These are phyloP conservation scores for Pemphredon lugubris DNA, from an alignment of 2,888 invertebrate species.

Conservation along the genomic window DNA sequence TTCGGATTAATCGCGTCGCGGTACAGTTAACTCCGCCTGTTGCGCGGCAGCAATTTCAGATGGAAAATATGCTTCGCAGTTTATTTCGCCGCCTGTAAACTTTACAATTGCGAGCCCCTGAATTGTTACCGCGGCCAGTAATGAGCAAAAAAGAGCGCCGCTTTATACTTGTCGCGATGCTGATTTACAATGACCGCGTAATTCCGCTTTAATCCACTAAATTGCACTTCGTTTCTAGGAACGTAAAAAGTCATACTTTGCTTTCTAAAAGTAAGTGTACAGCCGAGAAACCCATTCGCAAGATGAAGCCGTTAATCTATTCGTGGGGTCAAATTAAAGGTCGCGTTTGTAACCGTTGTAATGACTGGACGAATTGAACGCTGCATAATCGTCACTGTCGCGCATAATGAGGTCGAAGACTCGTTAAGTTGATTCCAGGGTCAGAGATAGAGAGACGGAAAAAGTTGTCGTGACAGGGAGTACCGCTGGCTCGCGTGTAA, in stretches of 20 bases:
- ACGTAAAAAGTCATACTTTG: no score
- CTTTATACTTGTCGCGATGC: no score
- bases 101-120: no score
- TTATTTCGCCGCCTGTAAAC: background rate
- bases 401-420: constrained; percentile 36
- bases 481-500: constrained; percentile 30
- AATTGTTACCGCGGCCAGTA: no score
- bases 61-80: background rate
- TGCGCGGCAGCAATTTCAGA: background rate
- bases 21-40: background rate
- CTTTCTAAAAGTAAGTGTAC: constrained; percentile 7
- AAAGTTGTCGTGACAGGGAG: constrained; percentile 53
- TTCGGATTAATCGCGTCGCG: no score
- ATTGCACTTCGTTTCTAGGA: background rate
- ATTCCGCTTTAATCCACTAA: background rate
- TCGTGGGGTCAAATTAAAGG: constrained; percentile 61
- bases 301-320: constrained; percentile 64
- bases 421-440: constrained; percentile 42
- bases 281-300: no score
- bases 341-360: constrained; percentile 63
- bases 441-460: constrained; percentile 54
- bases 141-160: no score
- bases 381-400: constrained; percentile 57
- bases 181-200: no score
- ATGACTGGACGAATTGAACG: constrained; percentile 62